Evolutionary conservation across 2,113 vertebrate genomes (phyloP).

Genomic region (Ploceus nigricollis): DNA sequence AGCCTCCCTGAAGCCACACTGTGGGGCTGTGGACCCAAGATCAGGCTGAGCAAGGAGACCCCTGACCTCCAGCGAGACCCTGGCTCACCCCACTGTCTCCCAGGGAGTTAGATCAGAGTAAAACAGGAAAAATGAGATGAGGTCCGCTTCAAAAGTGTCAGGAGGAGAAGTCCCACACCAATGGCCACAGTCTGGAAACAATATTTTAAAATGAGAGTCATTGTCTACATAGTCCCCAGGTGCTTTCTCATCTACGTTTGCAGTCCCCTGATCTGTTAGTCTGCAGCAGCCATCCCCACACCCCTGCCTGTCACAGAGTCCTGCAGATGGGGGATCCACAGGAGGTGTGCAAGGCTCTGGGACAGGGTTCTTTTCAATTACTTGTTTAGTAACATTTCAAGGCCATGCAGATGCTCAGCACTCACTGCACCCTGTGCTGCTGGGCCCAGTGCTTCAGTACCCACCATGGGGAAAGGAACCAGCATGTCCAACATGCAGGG

Average conservation of each 20-base stretch:
- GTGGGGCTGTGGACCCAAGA: not conserved
- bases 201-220: not conserved
- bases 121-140: not conserved
- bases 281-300: not conserved
- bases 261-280: not conserved
- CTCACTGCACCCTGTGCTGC: rapidly evolving
- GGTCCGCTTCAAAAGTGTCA: not conserved
- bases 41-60: not conserved
- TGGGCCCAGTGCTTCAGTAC: rapidly evolving
- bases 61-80: not conserved
- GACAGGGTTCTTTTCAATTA: not conserved
- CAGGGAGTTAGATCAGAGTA: not conserved
- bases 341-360: not conserved
- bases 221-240: not conserved
- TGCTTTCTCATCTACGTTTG: not conserved
- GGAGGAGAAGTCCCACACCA: not conserved
- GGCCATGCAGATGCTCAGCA: not conserved
- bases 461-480: rapidly evolving
- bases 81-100: not conserved
- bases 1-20: not conserved
- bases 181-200: not conserved
- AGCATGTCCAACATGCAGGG: not conserved
- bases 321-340: not conserved
- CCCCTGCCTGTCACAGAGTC: not conserved
- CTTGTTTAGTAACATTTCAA: not conserved